These are phyloP conservation scores for Lamellibrachia satsuma DNA, from an alignment of 2,888 invertebrate genomes.

Conservation along the genomic window DNA sequence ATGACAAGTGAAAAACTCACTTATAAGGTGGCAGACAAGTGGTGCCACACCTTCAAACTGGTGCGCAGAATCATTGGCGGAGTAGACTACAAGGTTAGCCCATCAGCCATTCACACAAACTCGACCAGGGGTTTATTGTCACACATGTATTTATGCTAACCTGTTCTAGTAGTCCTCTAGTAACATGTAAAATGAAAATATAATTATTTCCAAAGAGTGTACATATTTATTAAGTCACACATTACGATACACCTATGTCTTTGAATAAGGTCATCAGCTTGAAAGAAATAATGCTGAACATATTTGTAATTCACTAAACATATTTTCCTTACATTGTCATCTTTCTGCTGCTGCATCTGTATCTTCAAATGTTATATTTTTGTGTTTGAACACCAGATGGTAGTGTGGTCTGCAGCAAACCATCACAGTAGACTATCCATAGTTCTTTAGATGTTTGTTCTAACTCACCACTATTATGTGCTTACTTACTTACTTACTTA, in stretches of 20 bases:
- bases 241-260: background rate
- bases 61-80: conserved; percentile 86
- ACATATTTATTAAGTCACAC: background rate
- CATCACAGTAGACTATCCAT: background rate
- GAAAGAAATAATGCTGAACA: background rate
- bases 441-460: background rate
- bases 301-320: background rate
- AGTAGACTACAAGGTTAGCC: conserved; percentile 86
- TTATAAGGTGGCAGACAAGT: conserved; percentile 84
- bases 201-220: background rate
- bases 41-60: conserved; percentile 87
- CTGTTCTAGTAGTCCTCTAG: background rate
- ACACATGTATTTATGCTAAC: background rate
- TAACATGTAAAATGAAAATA: background rate
- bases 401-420: background rate
- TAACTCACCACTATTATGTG: no score
- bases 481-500: no score
- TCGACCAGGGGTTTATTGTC: background rate
- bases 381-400: background rate
- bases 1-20: conserved; percentile 84
- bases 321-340: background rate
- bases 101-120: background rate
- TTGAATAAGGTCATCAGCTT: background rate
- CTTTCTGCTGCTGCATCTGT: background rate
- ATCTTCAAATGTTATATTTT: background rate